Evolutionary conservation across 2,113 vertebrate species (phyloP).

Genomic region (Sylvia atricapilla): DNA sequence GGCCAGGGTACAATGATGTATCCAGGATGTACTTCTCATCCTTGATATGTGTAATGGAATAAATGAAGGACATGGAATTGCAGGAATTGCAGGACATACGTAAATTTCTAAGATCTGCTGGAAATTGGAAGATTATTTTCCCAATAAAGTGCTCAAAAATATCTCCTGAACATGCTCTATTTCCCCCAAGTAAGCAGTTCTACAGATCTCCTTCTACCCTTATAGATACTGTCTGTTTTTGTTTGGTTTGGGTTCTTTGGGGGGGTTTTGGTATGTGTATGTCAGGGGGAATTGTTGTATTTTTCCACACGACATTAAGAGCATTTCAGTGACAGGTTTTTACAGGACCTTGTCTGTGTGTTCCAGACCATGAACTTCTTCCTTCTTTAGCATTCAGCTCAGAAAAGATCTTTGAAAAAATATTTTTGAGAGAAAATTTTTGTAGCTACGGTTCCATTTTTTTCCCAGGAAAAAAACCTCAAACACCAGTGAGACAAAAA

Average conservation of each 20-base stretch:
- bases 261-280: accelerated
- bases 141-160: not conserved
- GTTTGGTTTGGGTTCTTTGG: not conserved
- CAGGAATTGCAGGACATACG: not conserved
- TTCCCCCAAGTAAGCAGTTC: not conserved
- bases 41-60: not conserved
- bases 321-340: not conserved
- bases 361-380: not conserved
- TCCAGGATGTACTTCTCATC: not conserved
- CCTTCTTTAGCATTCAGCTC: not conserved
- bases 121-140: not conserved
- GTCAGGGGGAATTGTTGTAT: accelerated
- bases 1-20: not conserved
- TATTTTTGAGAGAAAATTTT: not conserved
- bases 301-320: not conserved
- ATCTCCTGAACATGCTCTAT: not conserved
- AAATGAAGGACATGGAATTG: not conserved
- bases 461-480: accelerated
- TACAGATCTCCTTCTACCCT: not conserved
- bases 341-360: not conserved
- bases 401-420: not conserved
- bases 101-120: not conserved
- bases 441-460: not conserved
- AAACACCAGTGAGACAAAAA: not conserved
- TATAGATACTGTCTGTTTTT: not conserved